Evolutionary conservation across 2,113 vertebrate species (phyloP), one percentile per base, ranked within the genome.

Genomic region (Hemiprocne comata): DNA sequence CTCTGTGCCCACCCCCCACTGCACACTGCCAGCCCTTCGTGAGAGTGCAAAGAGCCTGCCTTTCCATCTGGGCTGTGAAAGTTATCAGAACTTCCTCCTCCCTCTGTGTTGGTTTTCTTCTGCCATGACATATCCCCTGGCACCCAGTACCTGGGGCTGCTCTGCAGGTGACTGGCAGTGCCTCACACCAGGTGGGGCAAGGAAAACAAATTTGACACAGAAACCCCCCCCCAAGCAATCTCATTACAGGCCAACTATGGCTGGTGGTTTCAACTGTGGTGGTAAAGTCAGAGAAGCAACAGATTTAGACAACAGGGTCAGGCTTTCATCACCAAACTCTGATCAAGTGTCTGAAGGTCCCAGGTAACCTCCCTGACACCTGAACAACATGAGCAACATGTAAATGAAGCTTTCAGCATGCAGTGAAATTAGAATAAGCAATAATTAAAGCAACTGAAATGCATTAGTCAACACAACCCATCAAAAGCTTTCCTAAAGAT

Each of bases 21-120:
- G 23, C 58, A 77, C 17, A 14, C n/a, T 94, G 75, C n/a, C 34
- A 36, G 1, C 42, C 36, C 74, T 67, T 75, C 34, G 16, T 25
- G 29, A 3, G 55, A 87, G 17, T 42, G 85, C 71, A 93, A 80
- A 91, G 79, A 90, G 44, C 28, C 58, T 57, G 65, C 11, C 9
- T 89, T 96, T 75, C 70, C 58, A 36, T 85, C 62, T 57, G 48
- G 25, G 46, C 69, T 95, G 65, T 82, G 86, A 95, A 90, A 94
- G 40, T 58, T 87, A 74, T 95, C 92, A 94, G 88, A 94, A 70
- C 57, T 90, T 95, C 88, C 90, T 90, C 53, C 76, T 81, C 25
- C 24, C 28, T 5, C 28, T 34, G 17, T 94, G 95, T 96, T 97
- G 97, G 96, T 96, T 97, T 97, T 95, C 84, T 58, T 96, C 89